Conservation (phyloP, 1,140 invertebrate genomes). For the Hyles euphorbiae region DNA sequence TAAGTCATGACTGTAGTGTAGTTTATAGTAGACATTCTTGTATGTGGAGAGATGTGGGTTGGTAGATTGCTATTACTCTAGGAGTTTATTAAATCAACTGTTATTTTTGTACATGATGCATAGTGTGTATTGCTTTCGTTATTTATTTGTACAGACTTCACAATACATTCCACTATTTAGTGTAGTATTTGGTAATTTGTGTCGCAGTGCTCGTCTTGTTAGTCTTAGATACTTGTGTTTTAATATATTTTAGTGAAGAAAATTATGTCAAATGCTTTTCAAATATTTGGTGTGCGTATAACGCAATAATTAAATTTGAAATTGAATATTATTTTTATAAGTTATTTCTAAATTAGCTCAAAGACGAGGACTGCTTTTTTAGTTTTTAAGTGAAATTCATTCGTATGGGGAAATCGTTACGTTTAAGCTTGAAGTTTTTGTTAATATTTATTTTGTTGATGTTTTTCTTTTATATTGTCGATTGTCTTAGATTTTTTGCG, state of each 20-base stretch:
- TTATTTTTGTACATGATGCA: slow-evolving; percentile 34
- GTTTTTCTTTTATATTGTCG: slow-evolving; percentile 47
- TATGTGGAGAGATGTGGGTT: no score
- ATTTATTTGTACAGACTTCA: slow-evolving; percentile 54
- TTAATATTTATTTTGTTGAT: slow-evolving; percentile 67
- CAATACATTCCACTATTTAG: slow-evolving; percentile 60
- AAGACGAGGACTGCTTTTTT: no score
- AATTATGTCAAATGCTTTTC: no score
- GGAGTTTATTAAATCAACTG: slow-evolving; percentile 16
- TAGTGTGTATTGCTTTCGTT: slow-evolving; percentile 36
- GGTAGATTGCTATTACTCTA: slow-evolving; percentile 12
- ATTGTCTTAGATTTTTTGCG: not conserved
- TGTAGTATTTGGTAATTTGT: slow-evolving; percentile 15
- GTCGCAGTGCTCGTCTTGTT: slow-evolving; percentile 7
- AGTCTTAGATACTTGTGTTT: slow-evolving; percentile 1
- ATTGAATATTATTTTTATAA: not conserved
- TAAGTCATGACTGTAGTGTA: no score
- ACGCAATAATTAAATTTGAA: no score
- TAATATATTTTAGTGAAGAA: not conserved
- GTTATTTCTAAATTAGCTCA: slow-evolving; percentile 18
- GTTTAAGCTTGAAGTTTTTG: slow-evolving; percentile 65
- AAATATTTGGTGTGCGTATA: no score
- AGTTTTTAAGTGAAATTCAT: slow-evolving; percentile 31
- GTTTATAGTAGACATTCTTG: no score
- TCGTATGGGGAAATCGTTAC: slow-evolving; percentile 66